Conservation (phyloP, 2,797 vertebrate species). For the Picus viridis region DNA sequence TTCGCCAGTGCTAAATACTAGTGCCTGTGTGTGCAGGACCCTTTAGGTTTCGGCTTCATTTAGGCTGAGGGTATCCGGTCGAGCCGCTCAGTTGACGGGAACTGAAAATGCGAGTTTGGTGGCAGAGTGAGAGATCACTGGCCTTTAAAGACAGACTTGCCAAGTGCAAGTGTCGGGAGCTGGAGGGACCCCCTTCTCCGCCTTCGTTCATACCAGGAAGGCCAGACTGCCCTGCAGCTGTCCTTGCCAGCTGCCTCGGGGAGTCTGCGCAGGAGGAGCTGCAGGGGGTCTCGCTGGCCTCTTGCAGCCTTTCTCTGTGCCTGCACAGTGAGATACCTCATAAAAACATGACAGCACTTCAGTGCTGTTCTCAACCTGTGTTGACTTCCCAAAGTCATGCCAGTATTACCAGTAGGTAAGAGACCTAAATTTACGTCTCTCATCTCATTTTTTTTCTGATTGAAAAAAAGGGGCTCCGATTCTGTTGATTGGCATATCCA, state of each 20-base stretch:
- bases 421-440: background rate
- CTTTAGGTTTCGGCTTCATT: accelerated
- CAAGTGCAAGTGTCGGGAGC: no score
- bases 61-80: accelerated
- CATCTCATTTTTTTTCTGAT: background rate
- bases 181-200: background rate
- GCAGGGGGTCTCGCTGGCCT: background rate
- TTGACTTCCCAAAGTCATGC: background rate
- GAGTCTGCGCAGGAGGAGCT: background rate
- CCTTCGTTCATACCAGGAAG: accelerated
- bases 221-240: accelerated
- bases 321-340: background rate
- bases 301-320: accelerated
- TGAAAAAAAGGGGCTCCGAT: accelerated
- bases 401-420: background rate
- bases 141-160: background rate
- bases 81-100: accelerated
- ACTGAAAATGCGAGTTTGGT: background rate
- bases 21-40: accelerated
- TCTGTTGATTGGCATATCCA: background rate
- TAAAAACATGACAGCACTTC: accelerated
- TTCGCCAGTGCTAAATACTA: background rate
- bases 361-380: accelerated
- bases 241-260: background rate
- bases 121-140: accelerated